Base-by-base conservation (phyloP, 2,888 invertebrate genomes). In the Agrilus cyanescens region DNA sequence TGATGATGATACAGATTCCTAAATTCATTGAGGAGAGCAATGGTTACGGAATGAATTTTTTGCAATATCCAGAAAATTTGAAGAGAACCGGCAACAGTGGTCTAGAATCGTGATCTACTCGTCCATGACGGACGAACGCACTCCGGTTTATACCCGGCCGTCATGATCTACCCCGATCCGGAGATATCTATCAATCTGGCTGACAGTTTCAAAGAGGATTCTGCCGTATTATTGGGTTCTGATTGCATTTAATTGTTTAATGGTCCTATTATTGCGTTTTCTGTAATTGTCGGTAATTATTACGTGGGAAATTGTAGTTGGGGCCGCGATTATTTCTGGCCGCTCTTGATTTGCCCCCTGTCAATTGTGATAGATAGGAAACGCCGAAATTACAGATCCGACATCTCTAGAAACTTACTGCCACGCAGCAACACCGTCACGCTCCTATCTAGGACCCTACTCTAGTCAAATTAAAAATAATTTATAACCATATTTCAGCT, bases 161-260 rank as follows among this genome's bases (percentile, higher is more conserved):
- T 25, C 25, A 37, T 38, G 20, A 32, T 32, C 18, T 38, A 18
- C 16, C 31, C 15, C 7, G 32, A 34, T 29, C 25, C 34, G 41
- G 36, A 45, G 41, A 46, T 44, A 59, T 61, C 60, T 61, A 61
- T 61, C 62, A 61, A 61, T 61, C 61, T 56, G 50, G 34, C 54
- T 59, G 61, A 60, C 61, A 60, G 54, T 47, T 56, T 53, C 56
- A 61, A 63, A 63, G 10, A 25, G 25, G 25, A 25, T 25, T 63
- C 62, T 61, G 62, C 62, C 62, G 63, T 53, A 55, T 52, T 51
- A 51, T 51, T 55, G 53, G 37, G 41, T 53, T 53, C 54, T 58
- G 59, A 62, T 63, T 62, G 59, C 61, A 60, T 57, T 60, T 63
- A 63, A 63, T 63, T 63, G 61, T 62, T 62, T 62, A 62, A 63